A percentile compares a stretch with the other conserved stretches of the same genome.
phyloP scores from a whole-genome alignment of 2,113 vertebrate genomes.

The Ptilorrhoa leucosticta region DNA sequence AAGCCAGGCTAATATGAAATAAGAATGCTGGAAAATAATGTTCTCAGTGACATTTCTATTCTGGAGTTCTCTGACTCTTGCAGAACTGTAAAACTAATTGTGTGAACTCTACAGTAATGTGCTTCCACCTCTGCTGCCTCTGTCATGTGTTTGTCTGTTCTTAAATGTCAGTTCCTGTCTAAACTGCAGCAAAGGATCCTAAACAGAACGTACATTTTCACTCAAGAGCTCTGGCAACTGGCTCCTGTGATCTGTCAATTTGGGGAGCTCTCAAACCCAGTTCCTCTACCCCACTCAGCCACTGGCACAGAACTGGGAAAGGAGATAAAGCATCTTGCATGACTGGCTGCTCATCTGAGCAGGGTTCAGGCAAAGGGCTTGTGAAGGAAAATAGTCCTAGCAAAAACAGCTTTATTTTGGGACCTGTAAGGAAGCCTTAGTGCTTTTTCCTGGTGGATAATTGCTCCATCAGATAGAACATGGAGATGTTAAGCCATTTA shows the following conservation, averaged over 20 bases:
- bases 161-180: neutral
- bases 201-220: neutral
- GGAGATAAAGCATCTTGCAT: neutral
- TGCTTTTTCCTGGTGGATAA: neutral
- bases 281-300: neutral
- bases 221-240: neutral
- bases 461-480: neutral
- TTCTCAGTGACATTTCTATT: neutral
- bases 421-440: slow-evolving; percentile 10
- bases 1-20: neutral
- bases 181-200: neutral
- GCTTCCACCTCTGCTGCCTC: neutral
- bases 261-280: neutral
- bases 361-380: slow-evolving; percentile 43
- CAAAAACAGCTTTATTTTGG: slow-evolving; percentile 25
- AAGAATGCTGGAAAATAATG: neutral
- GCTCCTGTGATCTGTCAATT: neutral
- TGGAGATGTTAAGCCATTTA: neutral
- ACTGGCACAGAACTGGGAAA: neutral
- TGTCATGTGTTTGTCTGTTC: neutral
- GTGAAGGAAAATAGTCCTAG: slow-evolving; percentile 36
- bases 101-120: neutral
- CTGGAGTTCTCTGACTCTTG: neutral
- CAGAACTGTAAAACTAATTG: neutral
- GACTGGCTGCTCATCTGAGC: neutral